Evolutionary conservation across 2,888 invertebrate species (phyloP).

Genomic region (Campoplex nolae): DNA sequence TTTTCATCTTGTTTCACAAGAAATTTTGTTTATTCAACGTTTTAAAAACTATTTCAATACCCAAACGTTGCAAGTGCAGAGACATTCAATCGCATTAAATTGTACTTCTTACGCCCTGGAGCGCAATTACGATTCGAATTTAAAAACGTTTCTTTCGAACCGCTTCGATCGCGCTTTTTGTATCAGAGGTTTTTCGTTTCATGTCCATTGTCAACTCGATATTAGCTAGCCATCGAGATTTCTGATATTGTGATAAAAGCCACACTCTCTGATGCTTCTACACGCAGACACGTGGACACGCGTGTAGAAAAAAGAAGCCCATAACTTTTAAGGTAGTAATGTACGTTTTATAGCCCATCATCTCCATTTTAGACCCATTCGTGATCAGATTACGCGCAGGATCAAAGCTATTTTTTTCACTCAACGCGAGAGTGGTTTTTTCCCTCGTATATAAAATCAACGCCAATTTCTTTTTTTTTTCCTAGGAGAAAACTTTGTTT

Average conservation of each 20-base stretch:
- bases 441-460: constrained; percentile 31
- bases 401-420: constrained; percentile 60
- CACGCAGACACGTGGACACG: not conserved
- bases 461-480: constrained; percentile 42
- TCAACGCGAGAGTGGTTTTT: constrained; percentile 21
- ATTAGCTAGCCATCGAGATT: constrained; percentile 51
- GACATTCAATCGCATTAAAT: not conserved
- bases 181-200: constrained; percentile 24
- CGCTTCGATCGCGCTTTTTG: not conserved
- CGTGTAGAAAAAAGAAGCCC: not conserved
- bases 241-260: constrained; percentile 29
- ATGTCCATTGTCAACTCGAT: constrained; percentile 17
- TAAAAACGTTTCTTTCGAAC: not conserved
- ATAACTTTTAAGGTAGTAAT: constrained; percentile 28
- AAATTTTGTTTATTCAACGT: too few species aligned
- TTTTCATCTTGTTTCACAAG: not conserved
- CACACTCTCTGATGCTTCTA: not conserved
- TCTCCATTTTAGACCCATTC: constrained; percentile 28
- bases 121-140: not conserved
- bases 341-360: constrained; percentile 55
- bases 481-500: not conserved
- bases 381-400: constrained; percentile 58
- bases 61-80: not conserved
- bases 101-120: not conserved
- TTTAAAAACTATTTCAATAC: too few species aligned